Base-by-base conservation (phyloP, 2,797 vertebrate genomes). In the Muscicapa striata region DNA sequence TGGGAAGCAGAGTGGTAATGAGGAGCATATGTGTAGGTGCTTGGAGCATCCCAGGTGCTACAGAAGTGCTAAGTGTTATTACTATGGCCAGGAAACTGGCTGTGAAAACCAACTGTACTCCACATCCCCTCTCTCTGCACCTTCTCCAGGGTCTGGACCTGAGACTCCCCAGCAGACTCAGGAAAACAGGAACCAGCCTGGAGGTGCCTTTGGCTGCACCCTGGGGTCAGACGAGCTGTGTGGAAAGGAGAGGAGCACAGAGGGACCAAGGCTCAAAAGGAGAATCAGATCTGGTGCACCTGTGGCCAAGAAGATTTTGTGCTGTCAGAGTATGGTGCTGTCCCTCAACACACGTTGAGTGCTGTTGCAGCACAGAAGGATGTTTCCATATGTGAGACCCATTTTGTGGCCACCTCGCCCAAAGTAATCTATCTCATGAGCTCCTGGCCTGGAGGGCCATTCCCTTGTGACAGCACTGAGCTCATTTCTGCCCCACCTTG, bases 1-100 rank as follows among this genome's bases (percentile, higher is more conserved):
- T 90, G 74, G 30, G 40, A 87, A 87, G 55, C 15, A 5, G 64
- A 17, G 82, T 89, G 93, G 89, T 94, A 96, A 96, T 43, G 87
- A 83, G 79, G 61, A 95, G 84, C 92, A 94, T 91, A 95, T 89
- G 61, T 80, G 67, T 58, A 93, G 89, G 90, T 91, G 69, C 67
- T 91, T 81, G 73, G 90, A 93, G 89, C 70, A 95, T 84, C 73
- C 92, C 92, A 94, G 92, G 95, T 86, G 91, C 54, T 93, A 91
- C 48, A 73, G 91, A 96, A 95, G 89, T 87, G 91, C 78, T 95
- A 95, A 95, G 73, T 94, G 94, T 94, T 91, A 96, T 95, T 96
- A 84, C 38, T 48, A 38, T 34, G 74, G 74, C 52, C 84, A 93
- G 95, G 80, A 96, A 97, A 94, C 51, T 0, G 77, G 64, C 93